Evolutionary conservation across 2,797 vertebrate genomes (phyloP).

Genomic region (Crotalus adamanteus): DNA sequence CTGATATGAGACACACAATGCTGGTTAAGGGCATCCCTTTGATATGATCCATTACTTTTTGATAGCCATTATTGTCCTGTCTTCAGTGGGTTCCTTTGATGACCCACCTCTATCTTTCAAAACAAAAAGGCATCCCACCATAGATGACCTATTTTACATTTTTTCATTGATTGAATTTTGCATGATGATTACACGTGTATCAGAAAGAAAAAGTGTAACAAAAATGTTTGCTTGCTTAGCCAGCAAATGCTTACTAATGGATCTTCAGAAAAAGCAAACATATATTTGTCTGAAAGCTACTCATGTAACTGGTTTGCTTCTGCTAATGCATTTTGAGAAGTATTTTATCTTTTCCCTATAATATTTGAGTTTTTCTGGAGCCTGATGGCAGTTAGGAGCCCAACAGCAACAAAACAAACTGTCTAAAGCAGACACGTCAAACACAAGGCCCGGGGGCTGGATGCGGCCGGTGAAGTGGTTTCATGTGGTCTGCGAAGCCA

Average conservation of each 20-base stretch:
- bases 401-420: slow-evolving; percentile 17
- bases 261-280: neutral
- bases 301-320: neutral
- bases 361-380: neutral
- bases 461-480: too few relatives aligned
- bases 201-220: neutral
- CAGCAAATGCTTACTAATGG: neutral
- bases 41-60: neutral
- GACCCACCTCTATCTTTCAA: neutral
- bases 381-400: neutral
- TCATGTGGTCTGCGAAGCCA: too few relatives aligned
- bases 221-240: neutral
- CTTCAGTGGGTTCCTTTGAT: neutral
- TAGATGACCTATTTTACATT: neutral
- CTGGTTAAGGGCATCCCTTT: neutral
- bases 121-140: neutral
- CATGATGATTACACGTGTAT: neutral
- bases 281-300: neutral
- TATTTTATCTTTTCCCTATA: neutral
- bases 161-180: neutral
- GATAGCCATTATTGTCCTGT: neutral
- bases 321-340: neutral
- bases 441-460: too few relatives aligned
- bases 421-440: neutral
- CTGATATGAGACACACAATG: neutral